Evolutionary conservation across 2,888 invertebrate species (phyloP).

Genomic region (Oscheius onirici): DNA sequence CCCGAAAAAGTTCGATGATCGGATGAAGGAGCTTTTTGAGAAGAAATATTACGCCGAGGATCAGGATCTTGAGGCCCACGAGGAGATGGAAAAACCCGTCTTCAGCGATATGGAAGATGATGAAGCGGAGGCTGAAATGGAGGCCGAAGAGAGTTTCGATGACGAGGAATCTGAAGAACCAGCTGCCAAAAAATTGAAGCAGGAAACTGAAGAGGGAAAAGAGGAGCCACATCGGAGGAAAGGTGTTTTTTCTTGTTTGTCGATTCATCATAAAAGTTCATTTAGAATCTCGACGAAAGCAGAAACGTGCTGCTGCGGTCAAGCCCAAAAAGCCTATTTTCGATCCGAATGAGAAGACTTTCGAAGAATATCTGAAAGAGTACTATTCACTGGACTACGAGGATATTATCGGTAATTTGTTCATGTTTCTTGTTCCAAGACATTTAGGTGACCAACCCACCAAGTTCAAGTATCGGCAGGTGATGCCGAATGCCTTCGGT

Average conservation of each 20-base stretch:
- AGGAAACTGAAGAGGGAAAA: slow-evolving; percentile 41
- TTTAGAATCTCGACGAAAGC: slow-evolving; percentile 54
- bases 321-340: slow-evolving; percentile 84
- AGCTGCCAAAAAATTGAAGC: slow-evolving; percentile 74
- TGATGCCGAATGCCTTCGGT: slow-evolving; percentile 87
- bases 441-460: slow-evolving; percentile 81
- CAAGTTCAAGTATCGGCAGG: slow-evolving; percentile 88
- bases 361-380: slow-evolving; percentile 89
- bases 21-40: slow-evolving; percentile 52
- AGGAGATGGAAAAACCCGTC: slow-evolving; percentile 81
- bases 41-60: slow-evolving; percentile 75
- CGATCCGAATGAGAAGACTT: slow-evolving; percentile 82
- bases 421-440: not conserved
- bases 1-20: slow-evolving; percentile 66
- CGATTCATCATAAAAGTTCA: too few relatives aligned
- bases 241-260: not conserved
- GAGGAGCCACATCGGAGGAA: slow-evolving; percentile 63
- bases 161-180: slow-evolving; percentile 25
- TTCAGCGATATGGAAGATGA: slow-evolving; percentile 77
- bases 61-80: slow-evolving; percentile 76
- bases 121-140: slow-evolving; percentile 32
- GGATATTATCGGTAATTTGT: slow-evolving; percentile 81
- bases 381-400: slow-evolving; percentile 95
- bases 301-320: slow-evolving; percentile 80
- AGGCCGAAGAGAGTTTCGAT: not conserved